Conservation (phyloP, 1,140 invertebrate genomes). For the Lepidurus couesii region DNA sequence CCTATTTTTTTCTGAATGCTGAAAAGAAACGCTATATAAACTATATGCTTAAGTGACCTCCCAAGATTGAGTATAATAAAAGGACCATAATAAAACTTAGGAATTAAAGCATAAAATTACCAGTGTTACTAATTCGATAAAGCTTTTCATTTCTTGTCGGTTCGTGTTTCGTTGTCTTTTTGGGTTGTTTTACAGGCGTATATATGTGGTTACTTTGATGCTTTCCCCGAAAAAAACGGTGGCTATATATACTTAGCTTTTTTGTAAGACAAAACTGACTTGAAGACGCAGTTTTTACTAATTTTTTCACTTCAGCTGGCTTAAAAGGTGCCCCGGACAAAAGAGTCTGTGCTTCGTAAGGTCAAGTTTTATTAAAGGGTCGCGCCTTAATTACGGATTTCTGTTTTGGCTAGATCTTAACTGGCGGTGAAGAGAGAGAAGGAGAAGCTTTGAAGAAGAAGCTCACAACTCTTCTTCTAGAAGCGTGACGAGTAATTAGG, state of each 20-base stretch:
- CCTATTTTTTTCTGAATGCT: not conserved
- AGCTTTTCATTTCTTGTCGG: not conserved
- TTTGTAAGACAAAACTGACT: not conserved
- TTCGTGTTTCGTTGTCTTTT: not conserved
- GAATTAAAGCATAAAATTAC: slow-evolving; percentile 9
- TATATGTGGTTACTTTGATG: no score
- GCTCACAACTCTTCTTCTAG: not conserved
- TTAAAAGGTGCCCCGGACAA: not conserved
- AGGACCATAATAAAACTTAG: not conserved
- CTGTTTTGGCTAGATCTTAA: not conserved
- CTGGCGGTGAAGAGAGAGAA: not conserved
- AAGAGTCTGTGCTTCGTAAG: not conserved
- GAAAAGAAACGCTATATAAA: not conserved
- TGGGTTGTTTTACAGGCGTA: not conserved
- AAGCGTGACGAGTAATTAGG: slow-evolving; percentile 9
- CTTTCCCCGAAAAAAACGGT: not conserved
- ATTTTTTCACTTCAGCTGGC: not conserved
- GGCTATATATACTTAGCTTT: not conserved
- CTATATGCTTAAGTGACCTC: not conserved
- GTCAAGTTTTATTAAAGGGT: slow-evolving; percentile 8
- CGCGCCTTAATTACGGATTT: slow-evolving; percentile 3
- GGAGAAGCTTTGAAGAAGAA: not conserved
- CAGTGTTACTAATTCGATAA: not conserved
- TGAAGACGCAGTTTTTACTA: not conserved
- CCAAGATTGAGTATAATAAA: not conserved